Base-by-base conservation (phyloP, 2,113 vertebrate genomes). In the Ramphastos sulfuratus region DNA sequence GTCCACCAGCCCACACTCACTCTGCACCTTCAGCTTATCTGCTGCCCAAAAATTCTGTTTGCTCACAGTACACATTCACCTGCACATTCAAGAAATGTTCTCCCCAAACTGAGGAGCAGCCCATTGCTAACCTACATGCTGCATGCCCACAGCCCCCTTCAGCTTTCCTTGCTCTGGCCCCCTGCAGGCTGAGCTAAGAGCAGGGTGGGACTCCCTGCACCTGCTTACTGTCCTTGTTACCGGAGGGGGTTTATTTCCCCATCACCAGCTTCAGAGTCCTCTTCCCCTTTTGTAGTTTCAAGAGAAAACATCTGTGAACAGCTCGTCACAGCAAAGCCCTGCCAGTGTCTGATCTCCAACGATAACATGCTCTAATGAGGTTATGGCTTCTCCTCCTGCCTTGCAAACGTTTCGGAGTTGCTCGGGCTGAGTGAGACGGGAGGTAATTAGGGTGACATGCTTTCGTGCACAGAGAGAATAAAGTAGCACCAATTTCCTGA, bases 401-500 rank as follows among this genome's bases (percentile, higher is more conserved):
- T 96, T 7, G 1, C 75, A 87, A 92, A 91, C 4, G 5, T 79
- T 93, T 82, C 3, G 4, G 82, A 79, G 94, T 42, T 37, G 81
- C 91, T 87, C 1, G 1, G 54, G 87, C 81, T 88, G 94, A 88
- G 78, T 90, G 90, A 81, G 87, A 21, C 14, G 2, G 48, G 87
- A 92, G 90, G 94, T 93, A 89, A 94, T 94, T 95, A 90, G 85
- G 89, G 85, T 84, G 79, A 90, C 89, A 94, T 87, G 94, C 95
- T 87, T 95, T 95, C 64, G 0, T 95, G 92, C 94, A 79, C 85
- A 70, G 95, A 73, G 67, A 92, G 91, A 96, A 95, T 86, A 89
- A 95, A 96, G 92, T 70, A 96, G 81, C 90, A 87, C 72, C 60
- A 64, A 95, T 96, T 95, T 96, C 93, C 90, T 94, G 93, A 93